These are phyloP conservation scores for Naso thynnoides DNA, from an alignment of 2,797 vertebrate genomes.

Conservation along the genomic window DNA sequence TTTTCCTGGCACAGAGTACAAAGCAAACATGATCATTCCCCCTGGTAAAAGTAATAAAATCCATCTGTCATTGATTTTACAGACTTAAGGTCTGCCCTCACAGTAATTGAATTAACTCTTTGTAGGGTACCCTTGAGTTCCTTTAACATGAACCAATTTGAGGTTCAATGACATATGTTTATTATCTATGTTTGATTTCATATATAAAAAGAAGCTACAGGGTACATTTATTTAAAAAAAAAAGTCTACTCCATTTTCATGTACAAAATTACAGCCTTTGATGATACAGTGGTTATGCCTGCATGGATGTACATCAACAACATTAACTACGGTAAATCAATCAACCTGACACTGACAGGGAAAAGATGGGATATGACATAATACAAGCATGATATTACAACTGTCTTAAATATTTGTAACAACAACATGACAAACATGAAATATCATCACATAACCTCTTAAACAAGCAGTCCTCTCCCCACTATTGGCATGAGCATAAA, in stretches of 20 bases:
- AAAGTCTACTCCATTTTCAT: conserved; percentile 8
- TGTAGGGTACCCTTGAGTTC: conserved; percentile 44
- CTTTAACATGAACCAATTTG: conserved; percentile 17
- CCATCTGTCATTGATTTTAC: conserved; percentile 74
- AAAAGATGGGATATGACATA: not conserved
- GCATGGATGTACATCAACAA: conserved; percentile 27
- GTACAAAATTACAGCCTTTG: conserved; percentile 20
- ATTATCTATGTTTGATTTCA: not conserved
- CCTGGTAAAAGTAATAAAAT: conserved; percentile 61
- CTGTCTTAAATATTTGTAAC: conserved; percentile 34
- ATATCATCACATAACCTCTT: conserved; percentile 26
- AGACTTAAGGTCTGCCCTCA: conserved; percentile 54
- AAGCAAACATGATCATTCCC: conserved; percentile 50
- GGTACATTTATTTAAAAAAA: conserved; percentile 1
- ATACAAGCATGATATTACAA: conserved; percentile 15
- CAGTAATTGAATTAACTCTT: conserved; percentile 65
- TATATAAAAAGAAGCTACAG: conserved; percentile 6
- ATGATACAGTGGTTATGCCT: conserved; percentile 7
- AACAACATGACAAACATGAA: conserved; percentile 36
- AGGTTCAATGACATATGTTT: conserved; percentile 29
- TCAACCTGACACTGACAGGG: conserved; percentile 30
- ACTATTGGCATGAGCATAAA: conserved; percentile 48
- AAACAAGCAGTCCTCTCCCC: conserved; percentile 42
- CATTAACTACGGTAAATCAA: conserved; percentile 21
- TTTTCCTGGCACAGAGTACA: conserved; percentile 58